phyloP scores from a whole-genome alignment of 35 echinoderm and acorn worm species.

The Apostichopus californicus region DNA sequence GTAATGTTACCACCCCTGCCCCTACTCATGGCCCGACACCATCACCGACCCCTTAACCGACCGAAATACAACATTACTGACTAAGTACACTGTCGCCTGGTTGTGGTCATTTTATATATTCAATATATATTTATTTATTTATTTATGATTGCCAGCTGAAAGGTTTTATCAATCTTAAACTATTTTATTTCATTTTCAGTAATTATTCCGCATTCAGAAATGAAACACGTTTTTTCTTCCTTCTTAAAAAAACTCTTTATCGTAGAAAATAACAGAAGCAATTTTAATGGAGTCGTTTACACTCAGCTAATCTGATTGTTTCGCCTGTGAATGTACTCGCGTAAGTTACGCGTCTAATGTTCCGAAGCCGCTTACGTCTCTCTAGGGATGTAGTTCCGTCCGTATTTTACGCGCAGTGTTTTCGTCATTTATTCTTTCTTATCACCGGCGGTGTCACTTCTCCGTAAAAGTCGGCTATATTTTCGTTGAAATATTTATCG shows the following conservation, averaged over 20 bases:
- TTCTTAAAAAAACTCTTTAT: neutral
- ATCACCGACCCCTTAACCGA: too few relatives aligned
- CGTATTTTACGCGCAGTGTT: neutral
- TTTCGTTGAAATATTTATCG: conserved; percentile 41
- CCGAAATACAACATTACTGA: too few relatives aligned
- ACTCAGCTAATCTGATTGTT: conserved; percentile 23
- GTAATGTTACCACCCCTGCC: too few relatives aligned
- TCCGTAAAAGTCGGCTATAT: neutral
- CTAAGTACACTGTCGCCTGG: too few relatives aligned
- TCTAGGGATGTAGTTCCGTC: conserved; percentile 26
- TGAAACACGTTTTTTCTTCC: neutral
- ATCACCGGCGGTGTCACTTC: conserved; percentile 21
- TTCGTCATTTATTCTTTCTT: conserved; percentile 20
- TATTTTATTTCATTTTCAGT: conserved; percentile 7
- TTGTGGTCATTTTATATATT: too few relatives aligned
- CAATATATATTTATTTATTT: too few relatives aligned
- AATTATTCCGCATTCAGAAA: neutral
- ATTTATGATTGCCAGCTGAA: neutral
- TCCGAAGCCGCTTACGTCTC: neutral
- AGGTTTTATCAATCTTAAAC: neutral
- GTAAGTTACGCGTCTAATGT: conserved; percentile 26
- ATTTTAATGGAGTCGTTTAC: conserved; percentile 34
- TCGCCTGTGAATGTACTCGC: conserved; percentile 29
- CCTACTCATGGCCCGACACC: too few relatives aligned
- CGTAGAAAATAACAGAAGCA: neutral